phyloP scores from a whole-genome alignment of 2,113 vertebrate species.

The Eulemur macaco region DNA sequence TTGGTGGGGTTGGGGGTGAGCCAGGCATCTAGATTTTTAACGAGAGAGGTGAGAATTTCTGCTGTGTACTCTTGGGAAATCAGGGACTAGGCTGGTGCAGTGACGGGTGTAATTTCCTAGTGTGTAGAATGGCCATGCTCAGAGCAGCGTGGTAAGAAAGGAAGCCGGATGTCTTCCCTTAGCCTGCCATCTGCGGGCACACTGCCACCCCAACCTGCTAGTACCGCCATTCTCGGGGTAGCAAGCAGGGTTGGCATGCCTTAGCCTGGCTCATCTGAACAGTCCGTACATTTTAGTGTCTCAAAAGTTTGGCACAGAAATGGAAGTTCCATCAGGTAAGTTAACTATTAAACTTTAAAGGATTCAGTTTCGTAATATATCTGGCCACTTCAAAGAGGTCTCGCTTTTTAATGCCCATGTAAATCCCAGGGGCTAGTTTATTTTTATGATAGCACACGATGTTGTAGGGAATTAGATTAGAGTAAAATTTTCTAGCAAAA shows the following conservation, averaged over 20 bases:
- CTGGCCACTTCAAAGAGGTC: background rate
- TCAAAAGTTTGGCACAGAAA: background rate
- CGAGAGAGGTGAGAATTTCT: background rate
- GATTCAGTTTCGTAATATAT: background rate
- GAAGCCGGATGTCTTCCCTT: background rate
- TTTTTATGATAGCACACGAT: background rate
- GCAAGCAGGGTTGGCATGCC: background rate
- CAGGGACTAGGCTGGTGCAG: background rate
- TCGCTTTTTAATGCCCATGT: background rate
- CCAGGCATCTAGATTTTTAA: background rate
- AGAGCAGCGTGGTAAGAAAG: background rate
- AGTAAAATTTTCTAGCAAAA: background rate
- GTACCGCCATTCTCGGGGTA: background rate
- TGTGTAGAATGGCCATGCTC: background rate
- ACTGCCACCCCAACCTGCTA: background rate
- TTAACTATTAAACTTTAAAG: background rate
- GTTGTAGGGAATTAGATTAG: background rate
- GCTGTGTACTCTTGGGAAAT: background rate
- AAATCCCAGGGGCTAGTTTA: background rate
- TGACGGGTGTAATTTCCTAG: background rate
- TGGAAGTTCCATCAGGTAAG: background rate
- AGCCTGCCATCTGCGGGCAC: background rate
- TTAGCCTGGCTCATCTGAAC: background rate
- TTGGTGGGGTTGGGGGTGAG: background rate
- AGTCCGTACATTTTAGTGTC: background rate